Conservation (phyloP, 2,113 vertebrate species). For the Corythoichthys intestinalis region DNA sequence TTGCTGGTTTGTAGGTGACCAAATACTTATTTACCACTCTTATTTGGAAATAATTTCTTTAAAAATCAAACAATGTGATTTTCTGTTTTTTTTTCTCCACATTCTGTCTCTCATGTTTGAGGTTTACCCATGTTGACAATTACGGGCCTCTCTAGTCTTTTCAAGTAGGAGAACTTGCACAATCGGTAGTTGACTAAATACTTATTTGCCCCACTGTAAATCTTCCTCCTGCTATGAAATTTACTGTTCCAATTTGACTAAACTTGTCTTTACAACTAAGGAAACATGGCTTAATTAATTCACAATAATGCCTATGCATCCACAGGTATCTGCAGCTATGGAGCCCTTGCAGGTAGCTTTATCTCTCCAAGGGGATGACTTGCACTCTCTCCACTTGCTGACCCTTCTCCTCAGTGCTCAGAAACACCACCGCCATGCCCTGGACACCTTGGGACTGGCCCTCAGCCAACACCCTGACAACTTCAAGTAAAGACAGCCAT, state of each 20-base stretch:
- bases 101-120: too few species aligned
- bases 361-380: conserved; percentile 78
- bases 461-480: conserved; percentile 87
- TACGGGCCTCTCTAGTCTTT: too few species aligned
- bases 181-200: too few species aligned
- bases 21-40: too few species aligned
- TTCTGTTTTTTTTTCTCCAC: too few species aligned
- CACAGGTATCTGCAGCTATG: conserved; percentile 87
- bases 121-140: too few species aligned
- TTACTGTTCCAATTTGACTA: background rate
- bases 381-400: conserved; percentile 88
- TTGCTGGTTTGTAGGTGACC: too few species aligned
- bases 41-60: too few species aligned
- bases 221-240: background rate
- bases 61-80: too few species aligned
- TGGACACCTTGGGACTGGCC: conserved; percentile 86
- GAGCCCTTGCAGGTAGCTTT: conserved; percentile 84
- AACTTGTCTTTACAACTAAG: background rate
- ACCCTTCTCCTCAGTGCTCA: conserved; percentile 92
- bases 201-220: too few species aligned
- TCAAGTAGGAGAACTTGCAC: too few species aligned
- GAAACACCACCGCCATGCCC: conserved; percentile 87
- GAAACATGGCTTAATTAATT: background rate
- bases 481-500: conserved; percentile 80
- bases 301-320: conserved; percentile 10